Percentiles rank a stretch among this genome's conserved stretches.
These are phyloP conservation scores for Julus scanicus DNA, from an alignment of 2,888 invertebrate species.

Conservation along the genomic window DNA sequence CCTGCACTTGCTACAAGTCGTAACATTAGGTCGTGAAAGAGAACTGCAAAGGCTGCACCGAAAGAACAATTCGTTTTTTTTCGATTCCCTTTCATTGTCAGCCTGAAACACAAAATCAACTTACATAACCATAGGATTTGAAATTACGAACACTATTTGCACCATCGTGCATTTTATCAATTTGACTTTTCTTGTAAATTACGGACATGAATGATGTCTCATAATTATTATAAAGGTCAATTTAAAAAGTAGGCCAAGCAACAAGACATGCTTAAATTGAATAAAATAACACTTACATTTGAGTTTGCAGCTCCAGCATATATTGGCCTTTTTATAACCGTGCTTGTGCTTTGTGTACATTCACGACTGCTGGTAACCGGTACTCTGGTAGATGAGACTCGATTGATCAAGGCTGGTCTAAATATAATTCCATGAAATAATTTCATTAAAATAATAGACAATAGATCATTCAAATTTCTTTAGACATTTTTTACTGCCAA, in stretches of 20 bases:
- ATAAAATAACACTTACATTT: neutral
- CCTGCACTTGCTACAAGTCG: neutral
- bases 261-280: no score
- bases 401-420: neutral
- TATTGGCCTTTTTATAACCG: neutral
- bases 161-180: no score
- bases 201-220: no score
- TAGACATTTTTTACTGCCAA: no score
- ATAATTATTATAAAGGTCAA: neutral
- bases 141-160: no score
- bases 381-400: no score
- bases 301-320: neutral
- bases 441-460: no score
- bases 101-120: neutral
- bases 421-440: no score
- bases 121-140: no score
- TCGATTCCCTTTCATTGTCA: neutral
- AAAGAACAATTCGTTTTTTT: neutral
- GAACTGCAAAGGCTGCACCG: neutral
- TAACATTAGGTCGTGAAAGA: neutral
- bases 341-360: neutral
- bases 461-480: no score
- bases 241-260: no score
- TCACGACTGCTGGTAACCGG: neutral
- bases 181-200: no score